A percentile compares a stretch with the other conserved stretches of the same genome.
These are phyloP conservation scores for Theristus sp. DNA, from an alignment of 2,888 invertebrate genomes.

Conservation along the genomic window DNA sequence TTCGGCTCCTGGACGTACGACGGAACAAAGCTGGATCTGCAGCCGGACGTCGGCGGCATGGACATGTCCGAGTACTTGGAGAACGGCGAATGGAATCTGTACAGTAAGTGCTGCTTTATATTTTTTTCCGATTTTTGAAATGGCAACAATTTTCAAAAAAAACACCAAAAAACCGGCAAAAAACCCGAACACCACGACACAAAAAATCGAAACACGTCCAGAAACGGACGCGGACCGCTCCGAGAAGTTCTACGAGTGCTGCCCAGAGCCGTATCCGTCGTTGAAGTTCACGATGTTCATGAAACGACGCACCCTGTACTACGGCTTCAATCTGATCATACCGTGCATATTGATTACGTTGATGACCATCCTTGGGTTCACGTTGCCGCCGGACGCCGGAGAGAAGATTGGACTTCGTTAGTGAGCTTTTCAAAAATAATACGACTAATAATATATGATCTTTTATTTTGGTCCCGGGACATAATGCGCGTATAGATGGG, in stretches of 20 bases:
- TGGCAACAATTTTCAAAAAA: background rate
- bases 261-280: conserved; percentile 58
- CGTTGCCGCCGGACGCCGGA: conserved; percentile 92
- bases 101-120: conserved; percentile 1
- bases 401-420: conserved; percentile 89
- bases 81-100: conserved; percentile 16
- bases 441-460: no score
- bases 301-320: conserved; percentile 85
- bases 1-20: conserved; percentile 23
- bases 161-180: no score
- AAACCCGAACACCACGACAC: no score
- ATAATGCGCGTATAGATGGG: no score
- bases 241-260: conserved; percentile 48
- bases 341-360: conserved; percentile 95
- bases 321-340: conserved; percentile 97
- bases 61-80: conserved; percentile 16
- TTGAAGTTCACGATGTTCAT: conserved; percentile 52
- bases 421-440: background rate
- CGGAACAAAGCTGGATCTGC: conserved; percentile 16
- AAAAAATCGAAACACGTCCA: conserved; percentile 3
- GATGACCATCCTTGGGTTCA: conserved; percentile 93
- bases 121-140: background rate
- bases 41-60: conserved; percentile 17
- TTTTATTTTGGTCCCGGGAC: no score
- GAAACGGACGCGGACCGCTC: conserved; percentile 17